Conservation (phyloP, 2,888 invertebrate species). For the Gryllus longicercus region DNA sequence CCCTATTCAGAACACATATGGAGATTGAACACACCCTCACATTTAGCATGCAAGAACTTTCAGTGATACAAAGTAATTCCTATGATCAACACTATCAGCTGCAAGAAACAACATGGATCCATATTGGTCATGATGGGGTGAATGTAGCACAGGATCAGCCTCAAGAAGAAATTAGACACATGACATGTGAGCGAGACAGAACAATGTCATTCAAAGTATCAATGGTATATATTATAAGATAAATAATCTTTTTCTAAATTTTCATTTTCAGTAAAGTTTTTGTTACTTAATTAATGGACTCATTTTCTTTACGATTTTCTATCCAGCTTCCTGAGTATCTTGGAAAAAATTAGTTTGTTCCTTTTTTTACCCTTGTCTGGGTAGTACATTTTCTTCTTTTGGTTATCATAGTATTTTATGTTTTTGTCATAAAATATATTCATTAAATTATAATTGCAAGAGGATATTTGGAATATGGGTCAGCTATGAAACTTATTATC, state of each 20-base stretch:
- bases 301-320: too few relatives aligned
- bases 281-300: too few relatives aligned
- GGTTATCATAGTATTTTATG: neutral
- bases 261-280: too few relatives aligned
- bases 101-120: slow-evolving; percentile 7
- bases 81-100: neutral
- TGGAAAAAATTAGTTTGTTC: too few relatives aligned
- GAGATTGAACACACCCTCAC: slow-evolving; percentile 6
- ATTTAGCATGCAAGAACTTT: neutral
- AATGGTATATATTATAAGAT: too few relatives aligned
- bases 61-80: neutral
- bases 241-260: too few relatives aligned
- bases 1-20: neutral
- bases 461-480: too few relatives aligned
- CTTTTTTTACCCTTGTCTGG: too few relatives aligned
- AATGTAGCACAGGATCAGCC: slow-evolving; percentile 29
- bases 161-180: slow-evolving; percentile 27
- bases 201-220: neutral
- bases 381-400: too few relatives aligned
- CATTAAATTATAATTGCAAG: slow-evolving; percentile 7
- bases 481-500: too few relatives aligned
- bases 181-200: slow-evolving; percentile 1
- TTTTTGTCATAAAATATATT: neutral
- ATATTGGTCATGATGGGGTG: slow-evolving; percentile 17
- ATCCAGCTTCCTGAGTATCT: too few relatives aligned